phyloP scores from a whole-genome alignment of 2,113 vertebrate species.

The Pluvianellus socialis region DNA sequence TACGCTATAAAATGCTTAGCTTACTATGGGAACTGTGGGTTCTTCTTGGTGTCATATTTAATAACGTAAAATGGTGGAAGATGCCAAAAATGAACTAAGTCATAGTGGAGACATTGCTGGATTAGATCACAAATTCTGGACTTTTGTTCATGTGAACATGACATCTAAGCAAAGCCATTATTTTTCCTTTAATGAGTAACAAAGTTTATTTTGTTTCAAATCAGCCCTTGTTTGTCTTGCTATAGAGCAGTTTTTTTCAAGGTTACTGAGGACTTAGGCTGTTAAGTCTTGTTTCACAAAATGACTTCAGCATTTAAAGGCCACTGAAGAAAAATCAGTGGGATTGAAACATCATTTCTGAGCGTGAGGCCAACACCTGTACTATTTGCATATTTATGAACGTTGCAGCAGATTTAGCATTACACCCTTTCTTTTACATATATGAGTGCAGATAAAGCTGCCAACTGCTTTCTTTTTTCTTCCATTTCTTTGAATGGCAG shows the following conservation, averaged over 20 bases:
- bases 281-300: background rate
- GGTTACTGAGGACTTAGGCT: background rate
- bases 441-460: background rate
- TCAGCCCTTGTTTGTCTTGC: background rate
- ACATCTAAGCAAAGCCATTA: background rate
- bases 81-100: background rate
- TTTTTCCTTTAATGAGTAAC: background rate
- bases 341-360: background rate
- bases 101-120: background rate
- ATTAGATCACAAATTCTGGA: background rate
- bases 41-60: background rate
- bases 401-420: background rate
- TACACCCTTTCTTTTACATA: background rate
- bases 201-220: background rate
- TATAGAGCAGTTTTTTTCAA: background rate
- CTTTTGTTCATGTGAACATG: background rate
- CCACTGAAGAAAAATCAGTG: background rate
- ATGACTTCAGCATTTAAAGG: background rate
- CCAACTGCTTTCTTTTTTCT: background rate
- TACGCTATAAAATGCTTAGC: background rate
- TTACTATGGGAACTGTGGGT: background rate
- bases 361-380: background rate
- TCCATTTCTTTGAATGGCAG: background rate
- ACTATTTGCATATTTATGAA: background rate
- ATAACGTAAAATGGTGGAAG: background rate